Conservation (phyloP, 2,888 invertebrate genomes). For the Phortica okadai region DNA sequence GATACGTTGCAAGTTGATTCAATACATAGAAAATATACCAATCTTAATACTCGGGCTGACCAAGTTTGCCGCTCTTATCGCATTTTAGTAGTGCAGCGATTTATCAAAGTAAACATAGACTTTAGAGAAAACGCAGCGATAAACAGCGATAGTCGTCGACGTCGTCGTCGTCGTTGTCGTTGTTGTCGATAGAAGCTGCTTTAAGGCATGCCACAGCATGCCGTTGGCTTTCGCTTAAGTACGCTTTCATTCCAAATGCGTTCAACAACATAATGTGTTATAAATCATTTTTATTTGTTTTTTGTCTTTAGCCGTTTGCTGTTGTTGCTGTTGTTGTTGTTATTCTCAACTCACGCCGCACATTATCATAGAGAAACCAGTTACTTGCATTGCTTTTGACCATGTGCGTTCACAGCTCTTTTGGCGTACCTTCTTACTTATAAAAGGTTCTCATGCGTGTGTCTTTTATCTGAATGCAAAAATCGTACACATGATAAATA, state of each 20-base stretch:
- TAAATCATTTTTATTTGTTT: slow-evolving; percentile 34
- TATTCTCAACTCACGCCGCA: background rate
- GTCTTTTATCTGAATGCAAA: slow-evolving; percentile 20
- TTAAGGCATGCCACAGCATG: background rate
- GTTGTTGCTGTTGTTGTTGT: background rate
- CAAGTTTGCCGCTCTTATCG: slow-evolving; percentile 62
- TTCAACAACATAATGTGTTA: slow-evolving; percentile 12
- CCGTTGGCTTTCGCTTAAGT: background rate
- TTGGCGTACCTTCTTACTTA: too few species aligned
- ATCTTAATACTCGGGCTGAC: background rate
- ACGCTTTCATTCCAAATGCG: slow-evolving; percentile 4
- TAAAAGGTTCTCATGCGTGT: slow-evolving; percentile 32
- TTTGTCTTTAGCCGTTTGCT: slow-evolving; percentile 19
- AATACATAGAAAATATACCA: background rate
- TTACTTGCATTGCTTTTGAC: background rate
- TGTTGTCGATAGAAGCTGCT: slow-evolving; percentile 33
- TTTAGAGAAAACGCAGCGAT: slow-evolving; percentile 54
- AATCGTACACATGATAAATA: slow-evolving; percentile 27
- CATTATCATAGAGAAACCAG: background rate
- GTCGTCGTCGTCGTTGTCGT: background rate
- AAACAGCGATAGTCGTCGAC: slow-evolving; percentile 39
- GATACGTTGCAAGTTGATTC: background rate
- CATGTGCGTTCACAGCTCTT: background rate
- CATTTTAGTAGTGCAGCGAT: slow-evolving; percentile 74
- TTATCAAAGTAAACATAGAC: slow-evolving; percentile 76